These are phyloP conservation scores for Anaspis maculata DNA, from an alignment of 2,888 invertebrate genomes.

Conservation along the genomic window DNA sequence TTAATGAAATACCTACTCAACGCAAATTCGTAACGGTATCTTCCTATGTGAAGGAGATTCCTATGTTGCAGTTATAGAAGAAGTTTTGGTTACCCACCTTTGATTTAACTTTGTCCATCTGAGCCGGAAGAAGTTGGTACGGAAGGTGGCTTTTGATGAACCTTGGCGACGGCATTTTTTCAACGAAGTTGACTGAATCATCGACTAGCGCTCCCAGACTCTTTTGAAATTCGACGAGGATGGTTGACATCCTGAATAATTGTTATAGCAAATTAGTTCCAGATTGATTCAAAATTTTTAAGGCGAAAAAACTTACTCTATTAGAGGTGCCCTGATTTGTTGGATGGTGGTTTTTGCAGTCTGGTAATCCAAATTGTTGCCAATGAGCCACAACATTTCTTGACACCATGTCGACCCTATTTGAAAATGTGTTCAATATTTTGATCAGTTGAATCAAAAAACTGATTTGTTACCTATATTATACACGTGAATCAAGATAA, in stretches of 20 bases:
- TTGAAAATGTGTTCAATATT: too few relatives aligned
- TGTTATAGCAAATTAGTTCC: too few relatives aligned
- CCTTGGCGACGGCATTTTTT: slow-evolving; percentile 56
- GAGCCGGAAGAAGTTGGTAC: slow-evolving; percentile 58
- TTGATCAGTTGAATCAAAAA: too few relatives aligned
- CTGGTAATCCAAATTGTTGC: slow-evolving; percentile 69
- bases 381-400: slow-evolving; percentile 88
- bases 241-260: slow-evolving; percentile 21
- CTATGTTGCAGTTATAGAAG: too few relatives aligned
- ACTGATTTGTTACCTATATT: too few relatives aligned
- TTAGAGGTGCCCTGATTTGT: slow-evolving; percentile 63
- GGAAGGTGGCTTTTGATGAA: slow-evolving; percentile 71
- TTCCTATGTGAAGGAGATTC: too few relatives aligned
- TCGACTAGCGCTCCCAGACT: slow-evolving; percentile 43
- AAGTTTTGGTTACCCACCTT: too few relatives aligned
- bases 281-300: neutral
- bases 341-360: slow-evolving; percentile 52
- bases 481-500: too few relatives aligned
- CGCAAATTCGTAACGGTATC: too few relatives aligned
- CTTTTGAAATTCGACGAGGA: slow-evolving; percentile 18
- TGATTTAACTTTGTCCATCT: slow-evolving; percentile 56
- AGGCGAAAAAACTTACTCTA: slow-evolving; percentile 48
- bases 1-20: too few relatives aligned
- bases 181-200: slow-evolving; percentile 64
- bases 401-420: slow-evolving; percentile 87